phyloP scores from a whole-genome alignment of 2,113 vertebrate genomes.

The Corynorhinus townsendii region DNA sequence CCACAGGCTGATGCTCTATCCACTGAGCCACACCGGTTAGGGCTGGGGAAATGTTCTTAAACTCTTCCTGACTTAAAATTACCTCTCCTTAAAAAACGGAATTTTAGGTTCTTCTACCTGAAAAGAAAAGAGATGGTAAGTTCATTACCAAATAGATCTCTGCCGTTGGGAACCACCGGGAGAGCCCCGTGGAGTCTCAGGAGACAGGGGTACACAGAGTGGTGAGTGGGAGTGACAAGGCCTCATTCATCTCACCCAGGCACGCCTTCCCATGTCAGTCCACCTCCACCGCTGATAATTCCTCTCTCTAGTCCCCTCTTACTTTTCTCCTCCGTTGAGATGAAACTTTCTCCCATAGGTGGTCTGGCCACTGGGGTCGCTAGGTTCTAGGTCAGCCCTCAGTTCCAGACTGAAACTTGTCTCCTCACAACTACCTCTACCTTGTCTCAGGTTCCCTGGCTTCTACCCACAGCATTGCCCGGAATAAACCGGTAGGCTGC shows the following conservation, averaged over 20 bases:
- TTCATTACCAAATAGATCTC: neutral
- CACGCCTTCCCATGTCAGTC: neutral
- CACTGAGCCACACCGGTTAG: no score
- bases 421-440: constrained; percentile 36
- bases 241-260: neutral
- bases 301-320: neutral
- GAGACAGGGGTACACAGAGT: accelerated
- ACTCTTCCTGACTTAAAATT: constrained; percentile 55
- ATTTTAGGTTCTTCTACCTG: neutral
- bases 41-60: constrained; percentile 71
- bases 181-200: neutral
- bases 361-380: constrained; percentile 50
- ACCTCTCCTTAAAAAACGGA: neutral
- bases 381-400: constrained; percentile 57
- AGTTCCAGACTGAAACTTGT: constrained; percentile 54
- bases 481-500: constrained; percentile 59
- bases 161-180: neutral
- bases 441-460: constrained; percentile 59
- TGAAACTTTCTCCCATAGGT: constrained; percentile 54
- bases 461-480: constrained; percentile 44
- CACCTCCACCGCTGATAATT: neutral
- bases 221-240: accelerated
- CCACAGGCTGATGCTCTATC: no score
- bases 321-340: constrained; percentile 53
- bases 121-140: neutral